Conservation (phyloP, 1,140 invertebrate species). For the Panonychus citri region DNA sequence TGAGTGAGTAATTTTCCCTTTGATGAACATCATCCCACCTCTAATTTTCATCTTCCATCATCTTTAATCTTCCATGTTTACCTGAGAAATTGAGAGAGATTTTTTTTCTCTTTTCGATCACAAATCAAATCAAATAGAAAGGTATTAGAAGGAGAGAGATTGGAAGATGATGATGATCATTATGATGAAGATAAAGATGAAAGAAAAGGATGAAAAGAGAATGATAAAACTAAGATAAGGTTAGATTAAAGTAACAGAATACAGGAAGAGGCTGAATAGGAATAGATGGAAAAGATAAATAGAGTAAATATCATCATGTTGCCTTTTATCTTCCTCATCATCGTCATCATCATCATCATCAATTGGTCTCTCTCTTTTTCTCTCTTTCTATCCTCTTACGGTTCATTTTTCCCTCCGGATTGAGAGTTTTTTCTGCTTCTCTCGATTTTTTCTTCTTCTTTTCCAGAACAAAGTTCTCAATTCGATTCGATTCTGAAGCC, state of each 20-base stretch:
- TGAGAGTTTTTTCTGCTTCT: too few species aligned
- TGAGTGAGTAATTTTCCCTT: conserved; percentile 22
- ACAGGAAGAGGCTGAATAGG: neutral
- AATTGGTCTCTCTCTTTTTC: neutral
- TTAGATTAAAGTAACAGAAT: neutral
- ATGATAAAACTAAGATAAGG: neutral
- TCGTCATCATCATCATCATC: neutral
- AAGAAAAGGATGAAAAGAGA: neutral
- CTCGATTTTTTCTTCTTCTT: too few species aligned
- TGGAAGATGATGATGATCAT: too few species aligned
- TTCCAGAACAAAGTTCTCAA: too few species aligned
- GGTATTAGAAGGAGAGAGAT: neutral
- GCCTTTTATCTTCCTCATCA: neutral
- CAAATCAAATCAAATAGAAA: neutral
- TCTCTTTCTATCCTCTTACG: too few species aligned
- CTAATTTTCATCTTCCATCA: neutral
- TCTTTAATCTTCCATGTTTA: neutral
- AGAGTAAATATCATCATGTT: neutral
- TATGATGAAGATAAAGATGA: neutral
- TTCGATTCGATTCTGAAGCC: too few species aligned
- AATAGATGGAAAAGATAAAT: neutral
- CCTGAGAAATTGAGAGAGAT: neutral
- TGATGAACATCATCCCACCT: neutral
- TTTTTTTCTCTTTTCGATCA: neutral
- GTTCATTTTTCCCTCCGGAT: too few species aligned